Evolutionary conservation across 2,888 invertebrate genomes (phyloP), one percentile per base, ranked within the genome.

Genomic region (Conops quadrifasciatus): DNA sequence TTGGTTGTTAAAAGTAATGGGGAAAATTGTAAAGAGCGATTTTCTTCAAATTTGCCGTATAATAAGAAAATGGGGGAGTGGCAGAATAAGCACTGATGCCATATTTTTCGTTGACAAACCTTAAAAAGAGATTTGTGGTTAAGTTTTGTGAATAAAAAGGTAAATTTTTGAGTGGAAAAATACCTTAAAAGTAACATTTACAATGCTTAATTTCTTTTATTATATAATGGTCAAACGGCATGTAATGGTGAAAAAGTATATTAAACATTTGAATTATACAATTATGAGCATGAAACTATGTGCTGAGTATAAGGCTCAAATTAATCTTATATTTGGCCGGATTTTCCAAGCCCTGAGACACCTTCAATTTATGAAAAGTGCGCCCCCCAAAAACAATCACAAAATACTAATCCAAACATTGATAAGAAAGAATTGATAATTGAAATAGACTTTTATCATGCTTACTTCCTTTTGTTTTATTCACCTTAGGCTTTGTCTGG

Each of bases 401-500:
- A 56, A 11, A 21, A 24, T 56, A 56, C 19, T 19, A 3, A 24
- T 11, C 1, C 53, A 24, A 28, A 28, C 26, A 58, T 11, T 58
- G 58, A 28, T 58, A 53, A 53, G 53, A 53, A 5, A 2, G 53
- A 43, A 62, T 43, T 43, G 62, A 62, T n/a, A n/a, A n/a, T 62
- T n/a, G 43, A 43, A 43, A 36, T 26, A 58, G 15, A 26, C 16
- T 11, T 24, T 26, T 28, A 58, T 24, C 58, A 58, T 28, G 58
- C 58, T 58, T 58, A 2, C 3, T 28, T 36, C 36, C 36, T 36
- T 36, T 36, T 24, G 21, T 56, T 56, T 24, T 26, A 47, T 45
- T 63, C 63, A 63, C 63, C 63, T 47, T 30, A 21, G 19, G 28
- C 56, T 56, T 26, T 26, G 19, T 36, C 9, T 36, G 9, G 36